phyloP scores from a whole-genome alignment of 2,113 vertebrate species.

The Toxostoma redivivum region DNA sequence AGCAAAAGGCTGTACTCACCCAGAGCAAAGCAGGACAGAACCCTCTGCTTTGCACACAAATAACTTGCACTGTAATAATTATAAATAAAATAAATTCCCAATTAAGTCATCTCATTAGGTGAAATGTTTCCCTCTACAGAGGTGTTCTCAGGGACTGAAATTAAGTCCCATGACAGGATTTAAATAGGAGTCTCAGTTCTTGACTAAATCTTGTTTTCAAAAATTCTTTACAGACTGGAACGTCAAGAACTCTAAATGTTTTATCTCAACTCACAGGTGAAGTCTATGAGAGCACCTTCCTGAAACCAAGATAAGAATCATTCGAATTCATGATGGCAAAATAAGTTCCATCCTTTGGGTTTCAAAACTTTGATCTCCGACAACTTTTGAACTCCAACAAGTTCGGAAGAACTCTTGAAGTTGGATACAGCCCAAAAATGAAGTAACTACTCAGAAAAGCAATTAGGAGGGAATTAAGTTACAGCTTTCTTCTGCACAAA shows the following conservation, averaged over 20 bases:
- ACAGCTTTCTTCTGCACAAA: background rate
- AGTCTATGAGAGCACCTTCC: background rate
- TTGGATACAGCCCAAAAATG: background rate
- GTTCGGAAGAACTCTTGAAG: accelerated
- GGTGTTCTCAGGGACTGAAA: background rate
- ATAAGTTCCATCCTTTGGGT: background rate
- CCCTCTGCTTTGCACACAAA: background rate
- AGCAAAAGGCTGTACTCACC: background rate
- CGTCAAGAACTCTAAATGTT: background rate
- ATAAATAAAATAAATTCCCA: background rate
- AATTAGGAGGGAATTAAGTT: background rate
- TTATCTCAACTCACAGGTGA: background rate
- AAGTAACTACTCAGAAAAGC: background rate
- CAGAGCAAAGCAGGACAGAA: background rate
- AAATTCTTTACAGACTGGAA: background rate
- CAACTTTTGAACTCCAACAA: accelerated
- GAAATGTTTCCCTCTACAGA: background rate
- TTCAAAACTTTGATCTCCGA: background rate
- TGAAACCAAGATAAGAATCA: background rate
- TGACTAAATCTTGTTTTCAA: background rate
- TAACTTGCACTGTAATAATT: background rate
- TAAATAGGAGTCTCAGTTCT: background rate
- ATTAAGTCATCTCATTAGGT: background rate
- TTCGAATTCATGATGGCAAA: background rate
- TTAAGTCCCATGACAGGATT: background rate